phyloP scores from a whole-genome alignment of 1,140 invertebrate genomes.

The Drosophila lowei region DNA sequence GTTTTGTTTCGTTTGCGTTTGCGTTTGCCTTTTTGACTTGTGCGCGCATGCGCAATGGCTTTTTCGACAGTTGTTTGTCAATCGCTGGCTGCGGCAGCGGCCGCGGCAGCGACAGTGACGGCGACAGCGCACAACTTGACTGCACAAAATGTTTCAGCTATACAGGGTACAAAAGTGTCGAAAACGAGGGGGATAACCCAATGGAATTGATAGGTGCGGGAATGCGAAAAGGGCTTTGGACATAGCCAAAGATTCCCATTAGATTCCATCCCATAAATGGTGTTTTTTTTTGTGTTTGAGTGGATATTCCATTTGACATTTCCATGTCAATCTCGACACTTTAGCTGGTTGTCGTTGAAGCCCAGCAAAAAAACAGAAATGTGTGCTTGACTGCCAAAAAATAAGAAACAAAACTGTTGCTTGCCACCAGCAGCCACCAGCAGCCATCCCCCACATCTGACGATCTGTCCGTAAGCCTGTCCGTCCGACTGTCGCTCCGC shows the following conservation, averaged over 20 bases:
- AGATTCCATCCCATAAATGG: background rate
- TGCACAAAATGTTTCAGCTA: conserved; percentile 33
- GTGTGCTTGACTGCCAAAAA: conserved; percentile 40
- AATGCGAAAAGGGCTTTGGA: background rate
- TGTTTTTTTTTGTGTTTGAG: no score
- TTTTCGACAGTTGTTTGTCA: conserved; percentile 79
- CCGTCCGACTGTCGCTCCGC: conserved; percentile 18
- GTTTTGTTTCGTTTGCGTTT: conserved; percentile 55
- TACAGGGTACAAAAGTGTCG: conserved; percentile 43
- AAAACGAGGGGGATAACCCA: background rate
- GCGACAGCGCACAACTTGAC: conserved; percentile 30
- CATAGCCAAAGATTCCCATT: no score
- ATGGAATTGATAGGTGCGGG: background rate
- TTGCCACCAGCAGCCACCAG: background rate
- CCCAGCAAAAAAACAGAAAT: conserved; percentile 7
- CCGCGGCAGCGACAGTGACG: conserved; percentile 18
- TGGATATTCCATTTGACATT: background rate
- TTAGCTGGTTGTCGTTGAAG: conserved; percentile 1
- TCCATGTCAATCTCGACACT: background rate
- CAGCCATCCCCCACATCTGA: conserved; percentile 10
- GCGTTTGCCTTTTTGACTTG: conserved; percentile 74
- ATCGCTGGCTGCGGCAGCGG: conserved; percentile 50
- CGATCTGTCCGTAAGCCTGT: conserved; percentile 1
- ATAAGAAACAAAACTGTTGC: conserved; percentile 29
- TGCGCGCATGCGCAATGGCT: conserved; percentile 76